phyloP scores from a whole-genome alignment of 1,140 invertebrate genomes.

The Subanguina moxae region DNA sequence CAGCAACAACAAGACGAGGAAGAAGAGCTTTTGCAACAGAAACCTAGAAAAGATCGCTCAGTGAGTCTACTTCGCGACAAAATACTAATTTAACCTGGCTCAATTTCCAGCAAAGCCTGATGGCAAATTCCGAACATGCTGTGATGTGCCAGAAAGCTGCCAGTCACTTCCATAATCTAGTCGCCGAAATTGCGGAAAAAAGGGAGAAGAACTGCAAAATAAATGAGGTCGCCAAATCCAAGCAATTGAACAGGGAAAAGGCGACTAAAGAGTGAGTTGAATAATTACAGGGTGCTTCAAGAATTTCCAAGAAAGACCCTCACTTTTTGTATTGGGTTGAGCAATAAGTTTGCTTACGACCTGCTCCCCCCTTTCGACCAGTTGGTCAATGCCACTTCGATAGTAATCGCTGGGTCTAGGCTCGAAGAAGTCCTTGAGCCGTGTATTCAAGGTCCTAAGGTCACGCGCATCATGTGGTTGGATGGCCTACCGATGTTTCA shows the following conservation, averaged over 20 bases:
- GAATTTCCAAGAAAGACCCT: too few species aligned
- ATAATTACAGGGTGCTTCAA: too few species aligned
- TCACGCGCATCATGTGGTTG: too few species aligned
- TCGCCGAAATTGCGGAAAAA: conserved; percentile 10
- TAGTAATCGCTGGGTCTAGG: too few species aligned
- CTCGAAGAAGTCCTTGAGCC: too few species aligned
- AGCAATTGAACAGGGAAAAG: neutral
- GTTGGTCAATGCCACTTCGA: too few species aligned
- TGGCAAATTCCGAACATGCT: conserved; percentile 15
- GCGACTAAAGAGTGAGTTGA: conserved; percentile 1
- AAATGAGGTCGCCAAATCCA: neutral
- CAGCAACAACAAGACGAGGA: neutral
- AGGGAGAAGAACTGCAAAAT: neutral
- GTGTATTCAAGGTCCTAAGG: too few species aligned
- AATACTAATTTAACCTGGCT: too few species aligned
- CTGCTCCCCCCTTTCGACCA: too few species aligned
- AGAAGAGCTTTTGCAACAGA: neutral
- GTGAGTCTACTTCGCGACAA: neutral
- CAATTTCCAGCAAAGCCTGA: conserved; percentile 29
- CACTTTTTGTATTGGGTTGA: too few species aligned
- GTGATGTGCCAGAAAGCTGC: conserved; percentile 25
- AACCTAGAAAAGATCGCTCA: conserved; percentile 1
- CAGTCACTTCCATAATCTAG: neutral
- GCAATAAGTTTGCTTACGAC: too few species aligned
- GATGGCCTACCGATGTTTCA: too few species aligned